Evolutionary conservation across 92 coral and sea anemone species (phyloP).

Genomic region (Porites divaricata): DNA sequence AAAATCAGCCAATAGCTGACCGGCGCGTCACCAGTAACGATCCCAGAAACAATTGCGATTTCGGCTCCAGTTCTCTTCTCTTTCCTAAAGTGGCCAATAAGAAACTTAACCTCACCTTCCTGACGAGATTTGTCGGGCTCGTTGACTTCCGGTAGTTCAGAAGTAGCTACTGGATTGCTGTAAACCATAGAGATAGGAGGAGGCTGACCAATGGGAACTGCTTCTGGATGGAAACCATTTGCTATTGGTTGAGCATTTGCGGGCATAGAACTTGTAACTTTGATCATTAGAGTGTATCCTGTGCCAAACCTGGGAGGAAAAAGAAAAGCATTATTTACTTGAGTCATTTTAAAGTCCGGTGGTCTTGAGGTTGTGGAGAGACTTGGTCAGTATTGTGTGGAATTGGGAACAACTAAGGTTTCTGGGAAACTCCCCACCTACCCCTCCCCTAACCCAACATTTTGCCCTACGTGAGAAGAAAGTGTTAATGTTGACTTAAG

Average conservation of each 20-base stretch:
- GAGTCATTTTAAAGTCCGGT: too few species aligned
- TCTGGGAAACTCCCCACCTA: too few species aligned
- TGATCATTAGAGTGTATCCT: slow-evolving; percentile 96
- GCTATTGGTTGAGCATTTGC: slow-evolving; percentile 33
- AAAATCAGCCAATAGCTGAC: too few species aligned
- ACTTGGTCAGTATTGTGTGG: too few species aligned
- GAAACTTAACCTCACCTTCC: slow-evolving; percentile 17
- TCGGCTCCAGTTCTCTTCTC: too few species aligned
- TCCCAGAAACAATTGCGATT: too few species aligned
- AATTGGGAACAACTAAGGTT: too few species aligned
- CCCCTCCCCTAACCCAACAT: too few species aligned
- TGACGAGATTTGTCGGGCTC: slow-evolving; percentile 60
- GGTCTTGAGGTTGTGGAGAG: too few species aligned
- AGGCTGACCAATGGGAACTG: not conserved
- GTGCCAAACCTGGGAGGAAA: slow-evolving; percentile 71
- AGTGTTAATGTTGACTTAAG: too few species aligned
- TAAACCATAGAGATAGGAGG: slow-evolving; percentile 36
- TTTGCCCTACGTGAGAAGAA: too few species aligned
- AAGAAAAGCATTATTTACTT: not conserved
- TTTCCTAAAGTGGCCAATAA: not conserved
- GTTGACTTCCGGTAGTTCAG: slow-evolving; percentile 69
- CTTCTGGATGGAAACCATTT: slow-evolving; percentile 37
- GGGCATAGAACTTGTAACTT: slow-evolving; percentile 64
- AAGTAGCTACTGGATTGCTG: slow-evolving; percentile 44
- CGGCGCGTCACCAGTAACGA: too few species aligned